Percentiles rank a stretch among this genome's conserved stretches.
phyloP scores from a whole-genome alignment of 53 echinoderm and acorn worm species.

The Zoroaster sp. region DNA sequence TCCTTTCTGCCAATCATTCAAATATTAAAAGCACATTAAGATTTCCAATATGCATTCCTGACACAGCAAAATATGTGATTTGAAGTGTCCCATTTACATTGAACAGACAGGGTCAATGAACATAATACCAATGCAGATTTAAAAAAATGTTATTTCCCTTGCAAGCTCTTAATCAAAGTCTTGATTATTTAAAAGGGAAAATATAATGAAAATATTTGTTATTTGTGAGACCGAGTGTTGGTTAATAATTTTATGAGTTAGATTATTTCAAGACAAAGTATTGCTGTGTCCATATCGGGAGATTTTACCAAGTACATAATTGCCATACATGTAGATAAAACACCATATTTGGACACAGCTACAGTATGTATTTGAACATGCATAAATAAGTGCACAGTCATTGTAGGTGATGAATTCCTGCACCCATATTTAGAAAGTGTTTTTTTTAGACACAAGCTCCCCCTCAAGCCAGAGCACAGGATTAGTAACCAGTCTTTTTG shows the following conservation, averaged over 20 bases:
- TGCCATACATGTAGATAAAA: background rate
- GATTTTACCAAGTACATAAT: background rate
- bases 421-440: slow-evolving; percentile 7
- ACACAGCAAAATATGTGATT: no score
- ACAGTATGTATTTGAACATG: background rate
- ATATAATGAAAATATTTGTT: background rate
- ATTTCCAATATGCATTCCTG: no score
- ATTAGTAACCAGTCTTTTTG: background rate
- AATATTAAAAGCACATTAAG: no score
- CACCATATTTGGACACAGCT: background rate
- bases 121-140: no score
- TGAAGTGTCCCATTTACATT: no score
- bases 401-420: background rate
- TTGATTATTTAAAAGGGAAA: no score
- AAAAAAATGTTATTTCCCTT: no score
- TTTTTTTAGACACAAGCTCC: background rate
- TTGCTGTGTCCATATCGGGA: background rate
- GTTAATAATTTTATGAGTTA: background rate
- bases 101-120: no score
- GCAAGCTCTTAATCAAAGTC: no score
- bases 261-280: background rate
- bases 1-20: no score
- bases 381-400: background rate
- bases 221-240: background rate
- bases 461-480: background rate